Base-by-base conservation (phyloP, 2,797 vertebrate species). In the Capromys pilorides region DNA sequence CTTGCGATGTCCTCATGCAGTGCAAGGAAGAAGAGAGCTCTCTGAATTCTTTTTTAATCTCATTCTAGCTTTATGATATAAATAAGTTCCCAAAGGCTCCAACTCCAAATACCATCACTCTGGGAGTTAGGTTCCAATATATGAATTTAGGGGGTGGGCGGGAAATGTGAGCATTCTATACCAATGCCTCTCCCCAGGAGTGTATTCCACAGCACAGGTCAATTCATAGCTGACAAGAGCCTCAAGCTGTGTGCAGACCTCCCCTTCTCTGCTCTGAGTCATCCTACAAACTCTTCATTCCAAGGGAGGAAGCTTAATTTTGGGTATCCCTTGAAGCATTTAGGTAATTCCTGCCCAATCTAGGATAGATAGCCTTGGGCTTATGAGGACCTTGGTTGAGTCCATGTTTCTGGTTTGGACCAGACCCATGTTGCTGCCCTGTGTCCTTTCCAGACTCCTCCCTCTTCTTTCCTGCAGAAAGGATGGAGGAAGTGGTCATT, bases 391-490 rank as follows among this genome's bases (percentile, higher is more conserved):
- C 61, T 59, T 87, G 67, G 26, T 86, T 66, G n/a, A 57, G 85
- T 84, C 79, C 82, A 10, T 82, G n/a, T 92, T 82, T 95, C 89
- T 90, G 39, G 45, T 93, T 94, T 96, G 86, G 93, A 81, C 75
- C 67, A 85, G 59, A 75, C 39, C 82, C 78, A 90, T 54, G 39
- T 41, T 39, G 16, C 79, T 90, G 36, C 64, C 81, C 45, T 14
- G n/a, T 54, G 49, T 90, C 45, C 49, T 88, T 5, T 31, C 57
- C 2, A 1, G n/a, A 41, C 36, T 8, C 18, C 41, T 86, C 80
- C 87, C 49, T 67, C 54, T 26, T 49, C 75, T 92, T 94, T 89
- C 81, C 75, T 90, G 69, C 61, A 86, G 75, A 79, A 92, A 82
- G 75, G 66, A 51, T 69, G 45, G 33, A 84, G 73, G 12, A 28